Evolutionary conservation across 2,797 vertebrate genomes (phyloP).

Genomic region (Anabas testudineus): DNA sequence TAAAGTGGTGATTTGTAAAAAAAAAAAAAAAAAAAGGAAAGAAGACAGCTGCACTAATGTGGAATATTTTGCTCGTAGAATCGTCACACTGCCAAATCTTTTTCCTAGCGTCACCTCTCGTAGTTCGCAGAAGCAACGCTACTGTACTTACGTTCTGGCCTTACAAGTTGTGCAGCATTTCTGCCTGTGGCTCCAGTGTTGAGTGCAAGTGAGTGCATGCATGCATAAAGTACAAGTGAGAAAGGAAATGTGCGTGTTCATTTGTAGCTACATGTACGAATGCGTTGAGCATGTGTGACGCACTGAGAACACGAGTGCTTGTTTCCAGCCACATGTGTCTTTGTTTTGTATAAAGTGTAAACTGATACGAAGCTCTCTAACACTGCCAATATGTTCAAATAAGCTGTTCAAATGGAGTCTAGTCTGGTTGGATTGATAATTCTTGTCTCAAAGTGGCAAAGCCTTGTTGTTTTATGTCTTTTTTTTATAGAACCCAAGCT

Average conservation of each 20-base stretch:
- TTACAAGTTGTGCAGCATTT: slow-evolving; percentile 52
- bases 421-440: slow-evolving; percentile 45
- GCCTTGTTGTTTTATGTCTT: slow-evolving; percentile 48
- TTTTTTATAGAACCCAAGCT: slow-evolving; percentile 43
- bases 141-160: slow-evolving; percentile 34
- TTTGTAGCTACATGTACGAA: slow-evolving; percentile 50
- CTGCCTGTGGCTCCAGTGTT: slow-evolving; percentile 35
- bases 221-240: slow-evolving; percentile 5
- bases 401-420: slow-evolving; percentile 59
- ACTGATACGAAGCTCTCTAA: slow-evolving; percentile 70
- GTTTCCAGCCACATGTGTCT: slow-evolving; percentile 57
- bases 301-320: slow-evolving; percentile 42
- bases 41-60: slow-evolving; percentile 19
- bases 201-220: slow-evolving; percentile 38
- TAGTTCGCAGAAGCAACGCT: slow-evolving; percentile 16
- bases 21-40: slow-evolving; percentile 33
- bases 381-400: slow-evolving; percentile 80
- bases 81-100: slow-evolving; percentile 48
- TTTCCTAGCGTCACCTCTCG: slow-evolving; percentile 14
- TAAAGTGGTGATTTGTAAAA: slow-evolving; percentile 55
- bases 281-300: slow-evolving; percentile 15
- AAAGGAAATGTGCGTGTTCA: slow-evolving; percentile 19
- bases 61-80: slow-evolving; percentile 45
- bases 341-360: slow-evolving; percentile 68
- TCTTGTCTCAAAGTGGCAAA: slow-evolving; percentile 46